These are phyloP conservation scores for Brachirus orientalis DNA, from an alignment of 2,113 vertebrate species.

Conservation along the genomic window DNA sequence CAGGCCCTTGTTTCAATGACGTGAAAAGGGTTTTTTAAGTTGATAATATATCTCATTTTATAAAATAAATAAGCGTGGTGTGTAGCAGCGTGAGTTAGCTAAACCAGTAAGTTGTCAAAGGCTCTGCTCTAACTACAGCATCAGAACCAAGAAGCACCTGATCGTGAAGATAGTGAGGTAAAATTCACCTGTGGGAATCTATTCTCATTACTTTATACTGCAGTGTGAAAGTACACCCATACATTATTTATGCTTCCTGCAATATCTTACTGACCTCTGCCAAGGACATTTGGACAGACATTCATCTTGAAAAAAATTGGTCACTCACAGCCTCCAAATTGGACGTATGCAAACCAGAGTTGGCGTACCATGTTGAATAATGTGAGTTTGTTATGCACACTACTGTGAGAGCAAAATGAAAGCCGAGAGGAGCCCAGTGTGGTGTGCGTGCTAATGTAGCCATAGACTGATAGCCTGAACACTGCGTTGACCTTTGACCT, in stretches of 20 bases:
- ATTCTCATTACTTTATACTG: constrained; percentile 65
- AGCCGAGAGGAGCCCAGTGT: constrained; percentile 35
- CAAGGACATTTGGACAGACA: constrained; percentile 69
- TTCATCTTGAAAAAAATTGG: constrained; percentile 68
- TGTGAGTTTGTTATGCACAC: constrained; percentile 19
- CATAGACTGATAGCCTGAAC: constrained; percentile 24
- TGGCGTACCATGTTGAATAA: constrained; percentile 38
- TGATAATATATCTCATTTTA: no score
- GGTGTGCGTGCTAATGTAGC: constrained; percentile 39
- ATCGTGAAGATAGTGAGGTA: constrained; percentile 31
- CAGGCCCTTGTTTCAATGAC: not conserved
- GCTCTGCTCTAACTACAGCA: constrained; percentile 15
- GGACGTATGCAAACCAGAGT: constrained; percentile 62
- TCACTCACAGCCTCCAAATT: constrained; percentile 66
- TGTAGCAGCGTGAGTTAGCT: not conserved
- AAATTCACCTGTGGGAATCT: constrained; percentile 61
- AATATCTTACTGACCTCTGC: constrained; percentile 67
- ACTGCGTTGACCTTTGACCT: constrained; percentile 41
- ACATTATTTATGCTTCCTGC: constrained; percentile 70
- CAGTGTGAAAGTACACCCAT: constrained; percentile 34
- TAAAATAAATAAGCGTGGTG: no score
- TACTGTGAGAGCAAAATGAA: constrained; percentile 14
- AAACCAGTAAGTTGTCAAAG: constrained; percentile 7
- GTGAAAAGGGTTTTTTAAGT: not conserved
- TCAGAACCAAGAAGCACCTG: constrained; percentile 45